Percentiles rank a stretch among this genome's conserved stretches.
phyloP scores from a whole-genome alignment of 2,888 invertebrate genomes.

The Escarpia spicata region DNA sequence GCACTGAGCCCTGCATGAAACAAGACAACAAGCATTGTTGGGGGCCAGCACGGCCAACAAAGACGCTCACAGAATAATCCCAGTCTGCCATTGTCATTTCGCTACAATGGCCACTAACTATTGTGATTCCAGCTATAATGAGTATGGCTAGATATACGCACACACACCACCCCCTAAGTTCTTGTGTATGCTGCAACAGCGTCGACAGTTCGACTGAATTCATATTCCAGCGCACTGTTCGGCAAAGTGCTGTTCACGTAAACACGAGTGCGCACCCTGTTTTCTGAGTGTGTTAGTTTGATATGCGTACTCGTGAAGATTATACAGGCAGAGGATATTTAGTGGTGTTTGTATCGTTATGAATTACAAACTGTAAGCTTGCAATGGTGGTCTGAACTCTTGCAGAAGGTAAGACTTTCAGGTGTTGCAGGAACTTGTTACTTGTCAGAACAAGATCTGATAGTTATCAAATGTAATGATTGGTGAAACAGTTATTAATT shows the following conservation, averaged over 20 bases:
- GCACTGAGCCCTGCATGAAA: neutral
- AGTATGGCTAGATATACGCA: neutral
- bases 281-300: neutral
- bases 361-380: neutral
- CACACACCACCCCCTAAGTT: neutral
- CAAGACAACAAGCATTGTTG: conserved; percentile 10
- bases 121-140: neutral
- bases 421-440: neutral
- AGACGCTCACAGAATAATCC: neutral
- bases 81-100: neutral
- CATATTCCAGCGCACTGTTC: neutral
- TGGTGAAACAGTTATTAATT: neutral
- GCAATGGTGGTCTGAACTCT: neutral
- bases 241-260: neutral
- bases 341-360: neutral
- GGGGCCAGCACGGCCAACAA: neutral
- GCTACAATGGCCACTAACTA: conserved; percentile 3
- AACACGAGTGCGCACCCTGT: neutral
- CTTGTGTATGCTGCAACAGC: neutral
- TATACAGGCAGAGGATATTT: neutral
- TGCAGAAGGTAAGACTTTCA: conserved; percentile 16
- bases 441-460: neutral
- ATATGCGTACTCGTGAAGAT: neutral
- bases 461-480: neutral
- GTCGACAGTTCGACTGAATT: neutral